Conservation (phyloP, 2,888 invertebrate genomes). For the Pristionchus entomophagus region DNA sequence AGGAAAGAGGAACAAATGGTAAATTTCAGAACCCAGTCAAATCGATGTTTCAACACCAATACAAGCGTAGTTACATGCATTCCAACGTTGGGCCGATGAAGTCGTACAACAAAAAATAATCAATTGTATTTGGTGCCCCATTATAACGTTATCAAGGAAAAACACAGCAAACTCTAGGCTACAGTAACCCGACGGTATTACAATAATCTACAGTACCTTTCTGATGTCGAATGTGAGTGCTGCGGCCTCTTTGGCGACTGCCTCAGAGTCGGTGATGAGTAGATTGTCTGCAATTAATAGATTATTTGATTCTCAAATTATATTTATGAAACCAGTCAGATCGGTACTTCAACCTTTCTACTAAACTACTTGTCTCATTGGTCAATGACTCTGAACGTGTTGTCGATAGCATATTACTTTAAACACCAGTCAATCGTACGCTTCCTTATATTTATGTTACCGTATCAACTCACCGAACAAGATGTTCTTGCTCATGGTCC, state of each 20-base stretch:
- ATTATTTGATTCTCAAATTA: neutral
- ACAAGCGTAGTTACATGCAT: neutral
- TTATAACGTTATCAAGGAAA: no score
- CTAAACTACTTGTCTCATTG: neutral
- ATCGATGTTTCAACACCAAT: neutral
- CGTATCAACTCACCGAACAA: slow-evolving; percentile 85
- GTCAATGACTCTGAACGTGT: neutral
- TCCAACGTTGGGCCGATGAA: neutral
- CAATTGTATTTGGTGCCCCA: no score
- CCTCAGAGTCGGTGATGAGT: slow-evolving; percentile 88
- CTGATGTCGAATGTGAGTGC: slow-evolving; percentile 84
- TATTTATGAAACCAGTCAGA: neutral
- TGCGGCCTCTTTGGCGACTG: slow-evolving; percentile 87
- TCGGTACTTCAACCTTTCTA: neutral
- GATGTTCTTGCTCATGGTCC: slow-evolving; percentile 97
- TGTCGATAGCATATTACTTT: no score
- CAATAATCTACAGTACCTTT: neutral
- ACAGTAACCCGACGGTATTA: neutral
- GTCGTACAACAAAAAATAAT: neutral
- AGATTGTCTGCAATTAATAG: slow-evolving; percentile 81
- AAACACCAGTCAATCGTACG: no score
- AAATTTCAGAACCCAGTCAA: neutral
- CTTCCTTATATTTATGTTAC: no score
- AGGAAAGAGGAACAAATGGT: no score
- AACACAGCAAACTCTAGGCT: no score